Percentiles rank a stretch among this genome's conserved stretches.
phyloP scores from a whole-genome alignment of 2,888 invertebrate species.

The Clitarchus hookeri region DNA sequence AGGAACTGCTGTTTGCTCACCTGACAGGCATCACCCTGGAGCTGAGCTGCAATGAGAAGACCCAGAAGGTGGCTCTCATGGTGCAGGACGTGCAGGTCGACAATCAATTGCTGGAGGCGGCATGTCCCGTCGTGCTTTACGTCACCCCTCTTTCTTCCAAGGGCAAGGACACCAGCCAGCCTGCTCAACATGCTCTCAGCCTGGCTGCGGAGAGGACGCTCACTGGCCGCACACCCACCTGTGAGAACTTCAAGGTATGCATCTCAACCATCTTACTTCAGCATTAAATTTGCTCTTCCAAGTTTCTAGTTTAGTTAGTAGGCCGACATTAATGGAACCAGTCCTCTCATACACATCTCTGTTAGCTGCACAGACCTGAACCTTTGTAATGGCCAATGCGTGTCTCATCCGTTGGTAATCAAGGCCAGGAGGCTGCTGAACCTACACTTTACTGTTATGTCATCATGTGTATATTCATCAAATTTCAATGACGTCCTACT shows the following conservation, averaged over 20 bases:
- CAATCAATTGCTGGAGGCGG: slow-evolving; percentile 81
- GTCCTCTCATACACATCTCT: no score
- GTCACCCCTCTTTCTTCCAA: slow-evolving; percentile 61
- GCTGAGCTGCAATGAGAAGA: slow-evolving; percentile 59
- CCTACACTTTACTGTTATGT: no score
- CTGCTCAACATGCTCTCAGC: slow-evolving; percentile 71
- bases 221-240: slow-evolving; percentile 74
- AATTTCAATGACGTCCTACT: no score
- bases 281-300: no score
- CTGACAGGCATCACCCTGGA: slow-evolving; percentile 68
- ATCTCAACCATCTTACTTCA: no score
- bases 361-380: no score
- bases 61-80: slow-evolving; percentile 53
- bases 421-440: no score
- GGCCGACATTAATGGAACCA: no score
- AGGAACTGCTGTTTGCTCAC: slow-evolving; percentile 79
- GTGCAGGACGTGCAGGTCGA: slow-evolving; percentile 54
- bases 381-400: no score
- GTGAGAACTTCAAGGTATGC: slow-evolving; percentile 79
- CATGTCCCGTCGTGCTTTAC: slow-evolving; percentile 83
- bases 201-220: slow-evolving; percentile 74
- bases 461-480: no score
- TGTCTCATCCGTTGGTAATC: no score
- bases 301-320: no score
- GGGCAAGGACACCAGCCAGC: slow-evolving; percentile 51